These are phyloP conservation scores for Spinus pinus DNA, from an alignment of 2,797 vertebrate genomes.

Conservation along the genomic window DNA sequence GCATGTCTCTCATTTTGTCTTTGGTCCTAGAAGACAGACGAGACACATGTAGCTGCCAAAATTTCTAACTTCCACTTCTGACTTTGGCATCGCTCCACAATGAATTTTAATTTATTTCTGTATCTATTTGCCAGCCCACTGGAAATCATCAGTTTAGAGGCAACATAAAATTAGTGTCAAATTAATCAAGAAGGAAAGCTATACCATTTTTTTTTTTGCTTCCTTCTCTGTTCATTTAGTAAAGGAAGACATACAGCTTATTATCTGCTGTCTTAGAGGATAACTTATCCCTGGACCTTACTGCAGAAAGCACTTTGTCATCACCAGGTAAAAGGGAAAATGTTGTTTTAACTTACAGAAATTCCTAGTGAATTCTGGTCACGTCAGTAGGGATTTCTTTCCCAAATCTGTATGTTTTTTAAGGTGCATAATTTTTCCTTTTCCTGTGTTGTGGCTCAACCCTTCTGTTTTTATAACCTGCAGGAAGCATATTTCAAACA, in stretches of 20 bases:
- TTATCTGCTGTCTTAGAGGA: not conserved
- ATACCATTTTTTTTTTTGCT: not conserved
- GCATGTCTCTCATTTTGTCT: not conserved
- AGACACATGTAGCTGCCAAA: conserved; percentile 24
- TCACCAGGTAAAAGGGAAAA: not conserved
- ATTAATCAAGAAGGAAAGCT: conserved; percentile 4
- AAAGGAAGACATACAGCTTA: not conserved
- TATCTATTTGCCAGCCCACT: not conserved
- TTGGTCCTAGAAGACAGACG: not conserved
- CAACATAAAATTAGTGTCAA: conserved; percentile 14
- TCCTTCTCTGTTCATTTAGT: not conserved
- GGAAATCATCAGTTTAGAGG: conserved; percentile 15
- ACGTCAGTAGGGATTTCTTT: not conserved
- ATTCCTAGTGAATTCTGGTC: conserved; percentile 10
- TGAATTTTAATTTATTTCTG: conserved; percentile 15
- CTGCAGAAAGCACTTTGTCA: not conserved
- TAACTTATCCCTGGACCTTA: not conserved
- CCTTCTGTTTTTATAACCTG: conserved; percentile 53
- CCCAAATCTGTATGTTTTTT: conserved; percentile 24
- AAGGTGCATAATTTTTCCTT: conserved; percentile 2
- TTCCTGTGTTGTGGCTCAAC: conserved; percentile 35
- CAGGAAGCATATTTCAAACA: conserved; percentile 61
- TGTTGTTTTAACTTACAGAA: not conserved
- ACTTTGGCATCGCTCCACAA: not conserved
- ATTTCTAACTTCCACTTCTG: conserved; percentile 4